phyloP scores from a whole-genome alignment of 2,797 vertebrate genomes.

The Mionectes olivaceus region DNA sequence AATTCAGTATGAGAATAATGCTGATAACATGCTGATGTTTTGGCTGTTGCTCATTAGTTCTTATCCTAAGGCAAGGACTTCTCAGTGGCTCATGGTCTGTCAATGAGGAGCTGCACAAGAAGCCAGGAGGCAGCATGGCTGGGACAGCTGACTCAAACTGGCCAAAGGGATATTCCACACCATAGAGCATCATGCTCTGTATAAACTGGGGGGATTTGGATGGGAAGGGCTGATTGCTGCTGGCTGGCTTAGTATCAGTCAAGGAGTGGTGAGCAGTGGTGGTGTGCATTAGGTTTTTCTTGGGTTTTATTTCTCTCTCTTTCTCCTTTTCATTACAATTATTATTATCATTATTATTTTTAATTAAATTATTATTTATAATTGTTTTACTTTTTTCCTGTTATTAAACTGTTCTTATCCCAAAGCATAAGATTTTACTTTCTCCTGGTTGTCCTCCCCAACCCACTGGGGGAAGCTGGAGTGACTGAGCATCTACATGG shows the following conservation, averaged over 20 bases:
- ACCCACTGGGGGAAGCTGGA: not conserved
- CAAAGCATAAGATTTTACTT: not conserved
- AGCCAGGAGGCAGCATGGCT: not conserved
- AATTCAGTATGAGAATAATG: not conserved
- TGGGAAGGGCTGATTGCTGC: rapidly evolving
- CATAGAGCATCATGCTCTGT: not conserved
- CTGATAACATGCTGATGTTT: not conserved
- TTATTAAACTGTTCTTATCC: not conserved
- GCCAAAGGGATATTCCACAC: not conserved
- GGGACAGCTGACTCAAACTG: not conserved
- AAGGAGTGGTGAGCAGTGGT: not conserved
- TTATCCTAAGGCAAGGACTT: not conserved
- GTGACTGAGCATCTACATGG: not conserved
- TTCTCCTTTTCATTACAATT: not conserved
- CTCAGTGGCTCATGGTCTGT: not conserved
- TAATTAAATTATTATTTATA: no score
- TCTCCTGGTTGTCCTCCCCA: not conserved
- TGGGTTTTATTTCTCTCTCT: not conserved
- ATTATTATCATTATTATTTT: not conserved
- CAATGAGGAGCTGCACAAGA: not conserved
- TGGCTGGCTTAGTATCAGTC: not conserved
- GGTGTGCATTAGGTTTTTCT: not conserved
- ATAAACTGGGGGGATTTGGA: not conserved
- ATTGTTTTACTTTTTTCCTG: not conserved
- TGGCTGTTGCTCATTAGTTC: not conserved